phyloP scores from a whole-genome alignment of 2,888 invertebrate species.

The Resseliella maxima region DNA sequence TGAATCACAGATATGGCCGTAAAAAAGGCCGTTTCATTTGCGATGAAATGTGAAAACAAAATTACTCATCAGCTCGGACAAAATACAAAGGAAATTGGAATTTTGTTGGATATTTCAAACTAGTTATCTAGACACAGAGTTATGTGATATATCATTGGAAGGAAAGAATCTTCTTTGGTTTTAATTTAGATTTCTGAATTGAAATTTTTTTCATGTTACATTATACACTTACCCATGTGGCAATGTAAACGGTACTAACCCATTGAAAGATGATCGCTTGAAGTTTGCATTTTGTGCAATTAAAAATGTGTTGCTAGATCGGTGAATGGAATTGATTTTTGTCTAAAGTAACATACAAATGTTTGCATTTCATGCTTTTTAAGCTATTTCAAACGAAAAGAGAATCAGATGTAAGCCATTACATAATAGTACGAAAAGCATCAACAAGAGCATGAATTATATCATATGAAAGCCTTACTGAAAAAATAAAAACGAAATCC shows the following conservation, averaged over 20 bases:
- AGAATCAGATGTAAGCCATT: background rate
- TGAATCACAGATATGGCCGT: no score
- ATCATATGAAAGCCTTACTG: background rate
- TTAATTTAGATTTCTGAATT: background rate
- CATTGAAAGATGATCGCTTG: no score
- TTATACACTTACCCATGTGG: no score
- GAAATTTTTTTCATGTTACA: slow-evolving; percentile 1
- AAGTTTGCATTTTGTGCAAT: background rate
- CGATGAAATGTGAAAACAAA: no score
- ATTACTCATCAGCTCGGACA: no score
- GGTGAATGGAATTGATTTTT: slow-evolving; percentile 9
- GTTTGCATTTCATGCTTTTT: background rate
- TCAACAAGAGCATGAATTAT: no score
- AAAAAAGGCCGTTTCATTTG: no score
- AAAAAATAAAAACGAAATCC: slow-evolving; percentile 13
- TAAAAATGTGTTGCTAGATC: background rate
- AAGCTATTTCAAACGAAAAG: background rate
- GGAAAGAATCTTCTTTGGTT: no score
- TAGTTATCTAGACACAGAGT: no score
- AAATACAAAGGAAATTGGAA: no score
- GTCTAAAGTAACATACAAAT: slow-evolving; percentile 16
- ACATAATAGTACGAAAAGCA: background rate
- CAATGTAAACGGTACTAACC: no score
- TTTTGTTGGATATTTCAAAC: no score
- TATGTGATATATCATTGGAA: background rate